Base-by-base conservation (phyloP, 2,888 invertebrate genomes). In the Caenorhabditis sinica region DNA sequence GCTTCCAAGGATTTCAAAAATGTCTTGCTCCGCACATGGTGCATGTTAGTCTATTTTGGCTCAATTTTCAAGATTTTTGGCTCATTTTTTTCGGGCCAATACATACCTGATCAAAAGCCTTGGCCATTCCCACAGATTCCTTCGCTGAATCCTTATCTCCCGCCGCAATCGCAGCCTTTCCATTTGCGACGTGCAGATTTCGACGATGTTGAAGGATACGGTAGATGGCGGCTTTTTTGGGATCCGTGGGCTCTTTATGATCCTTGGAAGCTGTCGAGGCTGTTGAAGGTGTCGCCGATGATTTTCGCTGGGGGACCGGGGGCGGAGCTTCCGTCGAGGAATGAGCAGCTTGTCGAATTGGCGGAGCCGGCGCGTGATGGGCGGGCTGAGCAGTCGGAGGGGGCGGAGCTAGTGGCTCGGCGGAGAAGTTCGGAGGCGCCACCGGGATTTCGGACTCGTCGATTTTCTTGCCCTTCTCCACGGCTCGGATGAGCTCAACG, bases 21-120 rank as follows among this genome's bases (percentile, higher is more conserved):
- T n/a, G n/a, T n/a, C n/a, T n/a, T n/a, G n/a, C n/a, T n/a, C n/a
- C n/a, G n/a, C n/a, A n/a, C n/a, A n/a, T n/a, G n/a, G n/a, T n/a
- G n/a, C n/a, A n/a, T n/a, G n/a, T n/a, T n/a, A n/a, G n/a, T n/a
- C n/a, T n/a, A n/a, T n/a, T n/a, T n/a, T n/a, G n/a, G n/a, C n/a
- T n/a, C n/a, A n/a, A n/a, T n/a, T n/a, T n/a, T n/a, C n/a, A n/a
- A n/a, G n/a, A n/a, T n/a, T n/a, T n/a, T n/a, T n/a, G n/a, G n/a
- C n/a, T n/a, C n/a, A n/a, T n/a, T n/a, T n/a, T n/a, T n/a, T n/a
- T n/a, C n/a, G n/a, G n/a, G n/a, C n/a, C n/a, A 33, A 11, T 9
- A 17, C 28, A n/a, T 36, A 88, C 90, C 85, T 90, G 88, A 76
- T 90, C 90, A 58, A 90, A 90, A 75, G 86, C 79, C 73, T 90